Conservation (phyloP, 2,888 invertebrate genomes). For the Hypomecis punctinalis region DNA sequence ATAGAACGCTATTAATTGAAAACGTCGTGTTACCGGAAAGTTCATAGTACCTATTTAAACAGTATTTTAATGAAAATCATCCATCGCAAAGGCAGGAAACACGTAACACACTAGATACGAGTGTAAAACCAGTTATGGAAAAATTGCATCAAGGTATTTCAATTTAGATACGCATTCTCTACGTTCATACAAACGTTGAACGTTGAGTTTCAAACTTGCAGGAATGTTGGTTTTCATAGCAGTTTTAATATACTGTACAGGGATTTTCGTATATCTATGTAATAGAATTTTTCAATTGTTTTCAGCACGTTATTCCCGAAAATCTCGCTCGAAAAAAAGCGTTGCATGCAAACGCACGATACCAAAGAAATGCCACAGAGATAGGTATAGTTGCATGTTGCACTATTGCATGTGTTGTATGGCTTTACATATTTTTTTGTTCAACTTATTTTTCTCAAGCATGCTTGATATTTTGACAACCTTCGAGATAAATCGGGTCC, state of each 20-base stretch:
- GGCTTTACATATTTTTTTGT: too few species aligned
- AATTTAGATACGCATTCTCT: not conserved
- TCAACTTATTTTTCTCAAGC: too few species aligned
- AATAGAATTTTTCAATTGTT: slow-evolving; percentile 43
- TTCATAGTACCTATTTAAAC: too few species aligned
- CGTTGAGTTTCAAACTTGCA: slow-evolving; percentile 4
- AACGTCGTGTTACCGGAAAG: too few species aligned
- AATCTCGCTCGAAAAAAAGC: slow-evolving; percentile 78
- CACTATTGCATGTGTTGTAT: slow-evolving; percentile 11
- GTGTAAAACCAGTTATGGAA: not conserved
- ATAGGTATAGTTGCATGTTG: slow-evolving; percentile 67
- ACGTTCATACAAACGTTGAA: not conserved
- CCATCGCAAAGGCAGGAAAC: too few species aligned
- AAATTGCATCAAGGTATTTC: not conserved
- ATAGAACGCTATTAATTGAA: too few species aligned
- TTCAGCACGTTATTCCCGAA: slow-evolving; percentile 79
- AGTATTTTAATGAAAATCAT: too few species aligned
- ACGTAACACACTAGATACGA: too few species aligned
- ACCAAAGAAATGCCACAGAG: slow-evolving; percentile 78
- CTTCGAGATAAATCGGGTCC: too few species aligned
- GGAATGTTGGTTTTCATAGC: slow-evolving; percentile 8
- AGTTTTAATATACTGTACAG: slow-evolving; percentile 20
- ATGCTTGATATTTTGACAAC: too few species aligned
- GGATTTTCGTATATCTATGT: slow-evolving; percentile 20
- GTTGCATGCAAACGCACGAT: slow-evolving; percentile 78